These are phyloP conservation scores for Clarias gariepinus DNA, from an alignment of 2,113 vertebrate species.

Conservation along the genomic window DNA sequence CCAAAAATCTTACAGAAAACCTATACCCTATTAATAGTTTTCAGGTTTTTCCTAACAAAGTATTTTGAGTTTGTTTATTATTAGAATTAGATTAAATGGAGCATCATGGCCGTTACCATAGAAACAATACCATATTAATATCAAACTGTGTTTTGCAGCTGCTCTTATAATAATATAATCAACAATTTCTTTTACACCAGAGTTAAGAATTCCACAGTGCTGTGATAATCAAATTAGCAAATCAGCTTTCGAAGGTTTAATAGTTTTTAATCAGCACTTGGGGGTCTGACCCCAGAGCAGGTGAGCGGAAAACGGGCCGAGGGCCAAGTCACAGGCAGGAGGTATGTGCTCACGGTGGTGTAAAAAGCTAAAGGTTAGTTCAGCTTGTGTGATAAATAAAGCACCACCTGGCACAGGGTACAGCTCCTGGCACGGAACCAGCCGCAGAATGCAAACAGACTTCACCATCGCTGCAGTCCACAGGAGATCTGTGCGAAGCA, in stretches of 20 bases:
- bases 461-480: neutral
- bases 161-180: neutral
- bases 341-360: conserved; percentile 12
- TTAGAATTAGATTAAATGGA: neutral
- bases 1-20: neutral
- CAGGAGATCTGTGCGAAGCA: neutral
- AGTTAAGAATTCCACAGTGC: neutral
- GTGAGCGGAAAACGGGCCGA: conserved; percentile 8
- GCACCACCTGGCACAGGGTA: conserved; percentile 28
- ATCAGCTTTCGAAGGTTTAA: conserved; percentile 1
- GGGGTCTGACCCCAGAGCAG: conserved; percentile 25
- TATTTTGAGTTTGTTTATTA: neutral
- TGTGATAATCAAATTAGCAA: conserved; percentile 15
- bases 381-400: conserved; percentile 50
- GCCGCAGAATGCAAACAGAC: conserved; percentile 32
- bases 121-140: neutral
- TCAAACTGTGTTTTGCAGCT: neutral
- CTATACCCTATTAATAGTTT: neutral
- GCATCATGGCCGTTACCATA: neutral
- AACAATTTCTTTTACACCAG: neutral
- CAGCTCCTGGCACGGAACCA: conserved; percentile 7
- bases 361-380: conserved; percentile 43
- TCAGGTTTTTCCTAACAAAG: neutral
- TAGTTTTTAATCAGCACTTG: conserved; percentile 8
- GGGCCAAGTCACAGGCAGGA: conserved; percentile 19